These are phyloP conservation scores for Tuta absoluta DNA, from an alignment of 2,888 invertebrate genomes.

Conservation along the genomic window DNA sequence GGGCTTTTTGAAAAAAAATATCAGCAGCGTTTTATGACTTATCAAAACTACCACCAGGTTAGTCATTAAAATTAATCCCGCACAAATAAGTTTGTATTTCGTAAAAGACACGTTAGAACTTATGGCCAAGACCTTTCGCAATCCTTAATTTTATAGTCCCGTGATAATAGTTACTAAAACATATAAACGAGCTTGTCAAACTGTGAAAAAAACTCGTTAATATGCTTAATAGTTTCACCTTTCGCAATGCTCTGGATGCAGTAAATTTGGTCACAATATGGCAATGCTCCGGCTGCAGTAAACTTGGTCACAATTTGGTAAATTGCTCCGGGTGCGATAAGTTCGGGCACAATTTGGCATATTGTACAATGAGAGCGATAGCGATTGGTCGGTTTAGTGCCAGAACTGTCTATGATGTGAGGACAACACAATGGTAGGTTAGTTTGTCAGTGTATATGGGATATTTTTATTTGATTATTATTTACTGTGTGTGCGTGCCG, in stretches of 20 bases:
- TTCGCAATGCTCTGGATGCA: too few species aligned
- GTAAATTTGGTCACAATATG: too few species aligned
- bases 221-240: too few species aligned
- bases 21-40: not conserved
- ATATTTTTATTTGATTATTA: not conserved
- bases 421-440: constrained; percentile 61
- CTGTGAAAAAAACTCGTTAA: too few species aligned
- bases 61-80: not conserved
- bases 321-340: too few species aligned
- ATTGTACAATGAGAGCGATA: not conserved
- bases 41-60: not conserved
- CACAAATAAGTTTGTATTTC: constrained; percentile 28
- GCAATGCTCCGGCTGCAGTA: too few species aligned
- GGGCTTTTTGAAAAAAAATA: not conserved
- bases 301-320: too few species aligned
- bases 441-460: not conserved
- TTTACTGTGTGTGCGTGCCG: not conserved
- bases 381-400: constrained; percentile 41
- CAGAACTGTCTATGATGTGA: constrained; percentile 72
- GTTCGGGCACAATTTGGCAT: too few species aligned
- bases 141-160: too few species aligned
- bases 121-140: constrained; percentile 20
- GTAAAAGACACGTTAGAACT: constrained; percentile 10
- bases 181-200: too few species aligned
- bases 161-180: too few species aligned